Conservation (phyloP, 2,797 vertebrate genomes). For the Sus cebifrons region DNA sequence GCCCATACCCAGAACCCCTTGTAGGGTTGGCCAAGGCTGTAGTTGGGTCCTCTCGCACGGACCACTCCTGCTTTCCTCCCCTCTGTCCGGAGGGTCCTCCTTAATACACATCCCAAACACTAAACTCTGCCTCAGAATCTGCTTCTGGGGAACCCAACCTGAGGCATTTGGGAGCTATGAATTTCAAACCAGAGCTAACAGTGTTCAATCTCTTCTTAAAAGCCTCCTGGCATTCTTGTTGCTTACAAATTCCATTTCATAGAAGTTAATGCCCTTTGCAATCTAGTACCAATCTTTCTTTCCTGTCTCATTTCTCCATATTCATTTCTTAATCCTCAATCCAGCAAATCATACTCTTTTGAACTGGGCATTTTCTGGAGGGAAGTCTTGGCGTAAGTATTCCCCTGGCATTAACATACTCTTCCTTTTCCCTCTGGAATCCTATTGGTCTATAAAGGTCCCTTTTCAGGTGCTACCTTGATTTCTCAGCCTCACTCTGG, state of each 20-base stretch:
- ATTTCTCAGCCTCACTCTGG: not conserved
- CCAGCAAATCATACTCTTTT: not conserved
- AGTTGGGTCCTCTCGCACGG: not conserved
- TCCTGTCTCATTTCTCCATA: not conserved
- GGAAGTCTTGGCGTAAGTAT: not conserved
- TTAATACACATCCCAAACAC: not conserved
- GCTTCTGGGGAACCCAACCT: not conserved
- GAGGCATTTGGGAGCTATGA: not conserved
- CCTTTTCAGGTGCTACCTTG: not conserved
- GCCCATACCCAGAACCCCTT: not conserved
- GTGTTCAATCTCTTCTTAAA: not conserved
- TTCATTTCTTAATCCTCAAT: slow-evolving; percentile 9
- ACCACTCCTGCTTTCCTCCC: not conserved
- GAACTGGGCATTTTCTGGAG: not conserved
- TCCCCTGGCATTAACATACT: not conserved
- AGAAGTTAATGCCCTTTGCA: not conserved
- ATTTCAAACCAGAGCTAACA: not conserved
- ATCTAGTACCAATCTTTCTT: not conserved
- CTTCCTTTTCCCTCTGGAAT: slow-evolving; percentile 21
- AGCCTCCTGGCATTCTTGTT: not conserved
- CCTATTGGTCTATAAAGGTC: not conserved
- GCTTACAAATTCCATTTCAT: not conserved
- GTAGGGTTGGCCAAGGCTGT: not conserved
- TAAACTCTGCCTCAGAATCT: not conserved
- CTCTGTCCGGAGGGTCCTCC: not conserved